Conservation (phyloP, 2,888 invertebrate species). For the Amblyjoppa fuscipennis region DNA sequence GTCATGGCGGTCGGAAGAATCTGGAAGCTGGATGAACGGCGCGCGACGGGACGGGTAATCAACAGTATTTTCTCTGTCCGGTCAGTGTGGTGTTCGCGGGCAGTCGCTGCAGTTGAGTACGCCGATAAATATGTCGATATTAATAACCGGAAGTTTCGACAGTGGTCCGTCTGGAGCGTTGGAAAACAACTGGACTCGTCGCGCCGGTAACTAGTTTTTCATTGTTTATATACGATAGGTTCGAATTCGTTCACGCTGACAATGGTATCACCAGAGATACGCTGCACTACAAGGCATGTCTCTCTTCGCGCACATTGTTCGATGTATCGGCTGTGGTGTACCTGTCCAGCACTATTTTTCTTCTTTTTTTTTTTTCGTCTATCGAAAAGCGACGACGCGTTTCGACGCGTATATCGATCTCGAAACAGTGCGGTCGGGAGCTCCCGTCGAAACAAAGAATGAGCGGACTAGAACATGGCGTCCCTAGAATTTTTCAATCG, state of each 20-base stretch:
- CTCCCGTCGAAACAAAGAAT: constrained; percentile 54
- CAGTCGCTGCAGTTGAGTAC: background rate
- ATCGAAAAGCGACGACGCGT: constrained; percentile 55
- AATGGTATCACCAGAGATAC: constrained; percentile 23
- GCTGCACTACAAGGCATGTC: constrained; percentile 20
- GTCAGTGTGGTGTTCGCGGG: background rate
- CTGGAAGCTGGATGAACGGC: background rate
- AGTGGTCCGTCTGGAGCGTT: background rate
- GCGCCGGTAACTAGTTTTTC: constrained; percentile 24
- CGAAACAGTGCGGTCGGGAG: constrained; percentile 17
- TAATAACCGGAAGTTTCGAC: background rate
- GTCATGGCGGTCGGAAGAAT: background rate
- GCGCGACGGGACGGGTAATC: background rate
- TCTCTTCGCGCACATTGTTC: constrained; percentile 41
- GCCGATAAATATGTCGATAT: background rate
- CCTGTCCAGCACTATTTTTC: constrained; percentile 32
- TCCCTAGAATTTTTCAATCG: constrained; percentile 49
- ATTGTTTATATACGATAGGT: background rate
- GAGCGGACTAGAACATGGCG: constrained; percentile 24
- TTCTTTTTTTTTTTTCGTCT: constrained; percentile 6
- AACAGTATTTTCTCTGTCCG: background rate
- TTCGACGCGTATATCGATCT: constrained; percentile 17
- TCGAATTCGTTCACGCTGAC: constrained; percentile 33
- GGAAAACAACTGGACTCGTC: background rate
- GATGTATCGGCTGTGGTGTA: constrained; percentile 46